Percentiles rank a stretch among this genome's conserved stretches.
These are phyloP conservation scores for Podarcis siculus DNA, from an alignment of 2,797 vertebrate species.

Conservation along the genomic window DNA sequence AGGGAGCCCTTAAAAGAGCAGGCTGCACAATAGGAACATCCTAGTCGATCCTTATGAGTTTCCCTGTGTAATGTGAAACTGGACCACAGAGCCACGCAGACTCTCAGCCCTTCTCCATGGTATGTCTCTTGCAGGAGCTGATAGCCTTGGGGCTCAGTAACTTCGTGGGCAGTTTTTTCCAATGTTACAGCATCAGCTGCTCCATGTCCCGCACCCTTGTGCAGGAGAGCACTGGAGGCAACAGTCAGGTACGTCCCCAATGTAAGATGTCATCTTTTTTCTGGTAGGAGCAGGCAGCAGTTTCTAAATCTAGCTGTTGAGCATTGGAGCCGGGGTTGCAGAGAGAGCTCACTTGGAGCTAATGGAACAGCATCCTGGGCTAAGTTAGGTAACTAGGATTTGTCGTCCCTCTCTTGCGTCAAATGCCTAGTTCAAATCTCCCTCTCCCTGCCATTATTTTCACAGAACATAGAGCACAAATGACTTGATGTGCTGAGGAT, in stretches of 20 bases:
- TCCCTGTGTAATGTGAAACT: not conserved
- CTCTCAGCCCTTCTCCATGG: not conserved
- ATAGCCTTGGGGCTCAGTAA: conserved; percentile 93
- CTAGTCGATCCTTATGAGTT: not conserved
- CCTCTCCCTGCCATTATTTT: not conserved
- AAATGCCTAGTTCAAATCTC: not conserved
- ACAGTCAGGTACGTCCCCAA: conserved; percentile 87
- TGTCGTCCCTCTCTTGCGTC: not conserved
- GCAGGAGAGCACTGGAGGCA: conserved; percentile 92
- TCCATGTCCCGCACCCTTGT: conserved; percentile 97
- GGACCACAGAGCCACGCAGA: no score
- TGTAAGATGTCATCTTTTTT: not conserved
- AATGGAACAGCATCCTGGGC: not conserved
- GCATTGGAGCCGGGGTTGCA: not conserved
- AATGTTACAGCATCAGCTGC: conserved; percentile 91
- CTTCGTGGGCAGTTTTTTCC: conserved; percentile 89
- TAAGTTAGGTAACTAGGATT: not conserved
- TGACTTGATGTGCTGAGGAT: not conserved
- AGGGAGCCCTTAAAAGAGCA: no score
- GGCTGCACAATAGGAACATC: no score
- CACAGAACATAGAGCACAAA: not conserved
- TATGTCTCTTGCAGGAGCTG: conserved; percentile 85
- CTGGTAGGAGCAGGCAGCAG: rapidly evolving
- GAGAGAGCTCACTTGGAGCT: not conserved
- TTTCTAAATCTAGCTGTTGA: not conserved